These are phyloP conservation scores for Xenentodon cancila DNA, from an alignment of 2,797 vertebrate species.

Conservation along the genomic window DNA sequence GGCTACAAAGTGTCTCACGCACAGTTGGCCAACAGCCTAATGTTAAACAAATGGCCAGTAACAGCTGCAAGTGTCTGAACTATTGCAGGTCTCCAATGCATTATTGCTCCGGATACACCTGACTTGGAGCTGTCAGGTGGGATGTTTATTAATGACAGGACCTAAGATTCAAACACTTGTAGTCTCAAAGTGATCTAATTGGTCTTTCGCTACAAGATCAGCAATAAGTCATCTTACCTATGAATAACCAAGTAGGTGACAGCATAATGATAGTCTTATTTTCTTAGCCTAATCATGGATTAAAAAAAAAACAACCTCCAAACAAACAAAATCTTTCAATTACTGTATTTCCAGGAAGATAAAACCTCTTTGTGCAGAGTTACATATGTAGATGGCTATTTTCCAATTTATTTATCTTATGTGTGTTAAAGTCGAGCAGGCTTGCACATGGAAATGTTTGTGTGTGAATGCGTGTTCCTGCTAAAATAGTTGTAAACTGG, in stretches of 20 bases:
- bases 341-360: too few relatives aligned
- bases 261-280: too few relatives aligned
- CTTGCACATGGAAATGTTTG: background rate
- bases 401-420: too few relatives aligned
- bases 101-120: too few relatives aligned
- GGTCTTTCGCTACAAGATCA: background rate
- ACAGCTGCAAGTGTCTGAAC: background rate
- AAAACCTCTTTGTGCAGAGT: too few relatives aligned
- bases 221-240: slow-evolving; percentile 1
- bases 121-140: too few relatives aligned
- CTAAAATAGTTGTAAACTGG: too few relatives aligned
- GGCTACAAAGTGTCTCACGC: too few relatives aligned
- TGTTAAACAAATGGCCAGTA: background rate
- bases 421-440: background rate
- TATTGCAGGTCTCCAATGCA: background rate
- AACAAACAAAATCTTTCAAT: too few relatives aligned
- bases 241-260: background rate
- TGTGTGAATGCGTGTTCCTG: background rate
- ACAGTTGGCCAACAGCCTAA: background rate
- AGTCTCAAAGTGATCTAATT: background rate
- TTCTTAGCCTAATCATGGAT: too few relatives aligned
- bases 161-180: background rate
- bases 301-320: too few relatives aligned
- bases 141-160: background rate
- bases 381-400: too few relatives aligned